Conservation (phyloP, 2,888 invertebrate species). For the Hetaerina titia region DNA sequence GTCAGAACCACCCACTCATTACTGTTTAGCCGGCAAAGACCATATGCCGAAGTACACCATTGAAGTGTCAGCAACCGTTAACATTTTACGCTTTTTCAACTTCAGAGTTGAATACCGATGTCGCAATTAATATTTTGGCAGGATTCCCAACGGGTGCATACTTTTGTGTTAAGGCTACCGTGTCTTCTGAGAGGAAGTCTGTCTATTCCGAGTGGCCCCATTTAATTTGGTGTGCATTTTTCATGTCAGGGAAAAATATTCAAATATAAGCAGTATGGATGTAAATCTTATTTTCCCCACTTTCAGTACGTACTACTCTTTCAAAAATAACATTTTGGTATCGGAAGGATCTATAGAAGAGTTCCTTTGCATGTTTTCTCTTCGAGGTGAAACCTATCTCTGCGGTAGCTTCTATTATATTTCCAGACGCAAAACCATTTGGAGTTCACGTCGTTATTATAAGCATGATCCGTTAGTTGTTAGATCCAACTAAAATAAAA, state of each 20-base stretch:
- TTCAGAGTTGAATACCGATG: neutral
- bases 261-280: neutral
- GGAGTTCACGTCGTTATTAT: slow-evolving; percentile 7
- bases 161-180: slow-evolving; percentile 32
- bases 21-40: neutral
- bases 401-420: neutral
- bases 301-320: neutral
- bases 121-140: slow-evolving; percentile 19
- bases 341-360: neutral
- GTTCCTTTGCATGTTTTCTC: neutral
- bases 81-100: neutral
- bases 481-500: slow-evolving; percentile 42
- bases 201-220: slow-evolving; percentile 57
- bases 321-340: neutral
- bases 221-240: slow-evolving; percentile 51
- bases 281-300: neutral
- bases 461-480: slow-evolving; percentile 30
- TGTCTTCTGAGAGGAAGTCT: slow-evolving; percentile 49
- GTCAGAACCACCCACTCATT: neutral
- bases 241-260: slow-evolving; percentile 4
- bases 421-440: slow-evolving; percentile 4
- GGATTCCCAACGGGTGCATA: slow-evolving; percentile 59
- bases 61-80: neutral
- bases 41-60: neutral
- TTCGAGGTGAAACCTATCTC: neutral